Evolutionary conservation across 2,797 vertebrate species (phyloP).

Genomic region (Clarias platycephalus): DNA sequence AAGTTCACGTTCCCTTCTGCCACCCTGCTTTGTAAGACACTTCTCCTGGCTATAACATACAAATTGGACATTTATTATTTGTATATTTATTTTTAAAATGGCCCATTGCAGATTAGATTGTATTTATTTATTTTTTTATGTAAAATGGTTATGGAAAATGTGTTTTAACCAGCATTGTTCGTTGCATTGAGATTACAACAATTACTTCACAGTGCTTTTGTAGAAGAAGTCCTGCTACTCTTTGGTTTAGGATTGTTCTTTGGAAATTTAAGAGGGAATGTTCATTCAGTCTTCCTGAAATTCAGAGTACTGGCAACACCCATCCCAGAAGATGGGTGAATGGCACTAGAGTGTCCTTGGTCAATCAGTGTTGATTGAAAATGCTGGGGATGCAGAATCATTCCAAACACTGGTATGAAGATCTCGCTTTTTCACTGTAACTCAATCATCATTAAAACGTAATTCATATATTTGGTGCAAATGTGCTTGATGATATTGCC

Average conservation of each 20-base stretch:
- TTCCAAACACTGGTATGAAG: too few species aligned
- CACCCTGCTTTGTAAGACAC: neutral
- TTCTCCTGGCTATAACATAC: neutral
- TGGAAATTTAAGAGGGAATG: neutral
- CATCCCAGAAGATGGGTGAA: too few species aligned
- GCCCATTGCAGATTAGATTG: neutral
- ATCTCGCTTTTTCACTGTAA: neutral
- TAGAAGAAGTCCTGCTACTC: neutral
- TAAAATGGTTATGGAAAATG: neutral
- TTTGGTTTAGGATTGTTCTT: neutral
- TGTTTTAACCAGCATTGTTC: neutral
- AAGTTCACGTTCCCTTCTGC: conserved; percentile 15
- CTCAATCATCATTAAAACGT: neutral
- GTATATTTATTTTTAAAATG: neutral
- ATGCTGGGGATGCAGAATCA: too few species aligned
- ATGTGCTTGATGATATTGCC: neutral
- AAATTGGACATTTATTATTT: neutral
- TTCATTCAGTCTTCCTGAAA: neutral
- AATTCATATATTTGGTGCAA: neutral
- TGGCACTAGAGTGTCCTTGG: too few species aligned
- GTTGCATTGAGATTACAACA: neutral
- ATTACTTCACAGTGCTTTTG: neutral
- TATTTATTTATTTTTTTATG: neutral
- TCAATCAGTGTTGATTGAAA: too few species aligned
- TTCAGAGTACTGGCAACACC: neutral